phyloP scores from a whole-genome alignment of 2,113 vertebrate genomes.

The Channa maculata region DNA sequence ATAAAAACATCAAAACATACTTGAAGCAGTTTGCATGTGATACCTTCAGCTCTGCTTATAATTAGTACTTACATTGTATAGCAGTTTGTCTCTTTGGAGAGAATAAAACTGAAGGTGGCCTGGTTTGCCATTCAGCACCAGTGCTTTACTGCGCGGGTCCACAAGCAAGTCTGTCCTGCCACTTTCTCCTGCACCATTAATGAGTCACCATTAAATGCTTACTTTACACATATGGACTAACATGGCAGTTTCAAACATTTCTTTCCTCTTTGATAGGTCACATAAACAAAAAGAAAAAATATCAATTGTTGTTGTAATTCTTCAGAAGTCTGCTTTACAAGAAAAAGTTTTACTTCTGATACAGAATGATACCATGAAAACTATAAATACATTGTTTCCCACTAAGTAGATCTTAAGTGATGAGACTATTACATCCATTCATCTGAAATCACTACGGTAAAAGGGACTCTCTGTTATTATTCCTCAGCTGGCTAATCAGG shows the following conservation, averaged over 20 bases:
- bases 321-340: not conserved
- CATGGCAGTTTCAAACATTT: not conserved
- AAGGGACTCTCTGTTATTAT: too few relatives aligned
- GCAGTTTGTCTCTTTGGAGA: constrained; percentile 90
- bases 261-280: too few relatives aligned
- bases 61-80: constrained; percentile 90
- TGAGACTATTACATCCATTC: too few relatives aligned
- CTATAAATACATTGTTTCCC: not conserved
- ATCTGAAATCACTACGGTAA: too few relatives aligned
- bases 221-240: not conserved
- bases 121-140: constrained; percentile 96
- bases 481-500: too few relatives aligned
- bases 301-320: too few relatives aligned
- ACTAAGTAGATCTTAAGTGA: not conserved
- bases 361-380: not conserved
- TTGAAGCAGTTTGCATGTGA: not conserved
- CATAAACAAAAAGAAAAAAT: too few relatives aligned
- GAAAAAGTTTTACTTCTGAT: not conserved
- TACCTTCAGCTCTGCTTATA: not conserved
- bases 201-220: not conserved
- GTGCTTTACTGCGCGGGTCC: constrained; percentile 92
- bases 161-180: constrained; percentile 88
- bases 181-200: constrained; percentile 79
- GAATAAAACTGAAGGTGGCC: constrained; percentile 98
- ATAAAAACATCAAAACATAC: too few relatives aligned